phyloP scores from a whole-genome alignment of 1,140 invertebrate genomes.

The Polypedilum vanderplanki region DNA sequence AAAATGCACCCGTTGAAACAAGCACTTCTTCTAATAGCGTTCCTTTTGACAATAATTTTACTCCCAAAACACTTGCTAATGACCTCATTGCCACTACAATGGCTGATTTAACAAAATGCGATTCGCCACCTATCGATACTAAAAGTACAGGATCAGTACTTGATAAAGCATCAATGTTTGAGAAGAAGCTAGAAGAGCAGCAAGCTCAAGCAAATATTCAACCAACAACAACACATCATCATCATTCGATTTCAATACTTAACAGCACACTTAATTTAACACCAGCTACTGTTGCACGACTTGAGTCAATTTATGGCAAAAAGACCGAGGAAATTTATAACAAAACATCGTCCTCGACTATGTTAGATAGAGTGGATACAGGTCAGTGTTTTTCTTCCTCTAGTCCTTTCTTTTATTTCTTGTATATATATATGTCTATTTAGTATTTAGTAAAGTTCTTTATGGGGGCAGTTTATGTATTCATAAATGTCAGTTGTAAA shows the following conservation, averaged over 20 bases:
- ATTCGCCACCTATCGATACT: constrained; percentile 37
- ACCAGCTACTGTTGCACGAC: constrained; percentile 27
- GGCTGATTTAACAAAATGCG: neutral
- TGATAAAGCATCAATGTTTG: constrained; percentile 44
- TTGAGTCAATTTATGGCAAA: constrained; percentile 27
- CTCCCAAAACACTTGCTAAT: neutral
- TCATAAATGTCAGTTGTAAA: too few species aligned
- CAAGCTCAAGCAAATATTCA: constrained; percentile 5
- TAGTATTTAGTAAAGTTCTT: too few species aligned
- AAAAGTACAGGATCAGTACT: constrained; percentile 41
- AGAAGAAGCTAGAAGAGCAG: constrained; percentile 37
- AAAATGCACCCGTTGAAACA: constrained; percentile 14
- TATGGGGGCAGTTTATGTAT: too few species aligned
- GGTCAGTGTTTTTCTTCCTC: constrained; percentile 23
- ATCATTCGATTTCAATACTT: constrained; percentile 30
- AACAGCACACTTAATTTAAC: constrained; percentile 31
- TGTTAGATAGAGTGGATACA: constrained; percentile 29
- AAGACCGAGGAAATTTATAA: constrained; percentile 30
- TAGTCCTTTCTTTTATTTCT: too few species aligned
- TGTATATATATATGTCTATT: too few species aligned
- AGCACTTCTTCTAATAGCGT: neutral
- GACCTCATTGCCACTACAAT: neutral
- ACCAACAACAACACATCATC: neutral
- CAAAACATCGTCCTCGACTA: neutral
- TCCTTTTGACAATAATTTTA: constrained; percentile 5